These are phyloP conservation scores for Phylloscopus trochiloides DNA, from an alignment of 2,113 vertebrate genomes.

Conservation along the genomic window DNA sequence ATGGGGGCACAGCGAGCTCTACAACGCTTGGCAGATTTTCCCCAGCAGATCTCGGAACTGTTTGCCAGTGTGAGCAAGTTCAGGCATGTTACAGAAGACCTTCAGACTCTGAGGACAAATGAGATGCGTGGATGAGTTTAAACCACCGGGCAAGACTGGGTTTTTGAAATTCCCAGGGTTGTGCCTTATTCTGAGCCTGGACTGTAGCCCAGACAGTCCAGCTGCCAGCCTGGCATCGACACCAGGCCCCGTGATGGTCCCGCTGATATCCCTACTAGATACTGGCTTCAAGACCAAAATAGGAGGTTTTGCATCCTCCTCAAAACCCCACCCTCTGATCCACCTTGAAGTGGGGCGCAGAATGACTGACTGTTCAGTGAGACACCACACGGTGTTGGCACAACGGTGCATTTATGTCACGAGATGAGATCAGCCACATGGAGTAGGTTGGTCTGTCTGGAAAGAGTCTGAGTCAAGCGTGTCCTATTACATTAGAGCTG, in stretches of 20 bases:
- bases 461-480: constrained; percentile 29
- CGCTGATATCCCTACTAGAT: neutral
- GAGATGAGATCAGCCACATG: constrained; percentile 24
- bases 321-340: neutral
- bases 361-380: neutral
- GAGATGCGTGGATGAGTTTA: neutral
- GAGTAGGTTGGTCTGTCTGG: constrained; percentile 33
- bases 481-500: constrained; percentile 43
- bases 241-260: neutral
- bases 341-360: neutral
- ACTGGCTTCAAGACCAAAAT: neutral
- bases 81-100: constrained; percentile 13
- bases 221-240: neutral
- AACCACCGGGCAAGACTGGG: neutral
- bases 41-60: neutral
- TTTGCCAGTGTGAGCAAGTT: neutral
- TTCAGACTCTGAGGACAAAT: neutral
- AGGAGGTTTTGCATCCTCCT: neutral
- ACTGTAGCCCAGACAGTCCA: neutral
- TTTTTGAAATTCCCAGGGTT: constrained; percentile 1
- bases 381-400: neutral
- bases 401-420: neutral
- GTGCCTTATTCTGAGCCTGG: neutral
- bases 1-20: neutral
- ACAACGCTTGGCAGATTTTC: neutral